Evolutionary conservation across 2,888 invertebrate genomes (phyloP), one percentile per base, ranked within the genome.

Genomic region (Drosophila subsilvestris): DNA sequence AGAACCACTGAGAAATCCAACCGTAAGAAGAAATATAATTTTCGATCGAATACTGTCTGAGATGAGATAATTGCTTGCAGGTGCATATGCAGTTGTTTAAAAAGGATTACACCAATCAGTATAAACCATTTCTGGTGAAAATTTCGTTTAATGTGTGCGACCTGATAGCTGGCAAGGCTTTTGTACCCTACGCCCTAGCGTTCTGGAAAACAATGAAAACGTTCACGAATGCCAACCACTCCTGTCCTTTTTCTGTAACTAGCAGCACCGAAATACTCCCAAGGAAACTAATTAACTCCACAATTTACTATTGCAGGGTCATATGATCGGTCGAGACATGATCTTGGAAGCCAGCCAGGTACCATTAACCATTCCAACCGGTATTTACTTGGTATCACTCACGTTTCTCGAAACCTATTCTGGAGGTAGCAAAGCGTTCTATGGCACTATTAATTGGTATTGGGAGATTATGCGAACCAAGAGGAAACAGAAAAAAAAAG

Each of bases 121-220:
- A 67, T 20, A 57, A 72, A 25, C 78, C 78, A 0, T 80, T 80
- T 42, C 44, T 80, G 2, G 18, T 76, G 1, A 62, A 80, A 20
- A 57, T 66, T n/a, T 7, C n/a, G 0, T 0, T 80, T 1, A 76
- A 80, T 1, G 3, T 66, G 0, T 80, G 80, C 17, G 73, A 80
- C 0, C 6, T 74, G 1, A 6, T 78, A 10, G 29, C 65, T n/a
- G n/a, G n/a, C n/a, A n/a, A n/a, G n/a, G n/a, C n/a, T n/a, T n/a
- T n/a, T n/a, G n/a, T n/a, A n/a, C n/a, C n/a, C n/a, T n/a, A n/a
- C n/a, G n/a, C 63, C 0, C 42, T 20, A 0, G 47, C 78, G 0
- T 0, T 47, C 0, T 53, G 42, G 58, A 63, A 57, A 12, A 0
- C 61, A 0, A 0, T 55, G 0, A 69, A 55, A 5, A 7, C 29